Conservation (phyloP, 1,140 invertebrate genomes). For the Drosophila guanche region DNA sequence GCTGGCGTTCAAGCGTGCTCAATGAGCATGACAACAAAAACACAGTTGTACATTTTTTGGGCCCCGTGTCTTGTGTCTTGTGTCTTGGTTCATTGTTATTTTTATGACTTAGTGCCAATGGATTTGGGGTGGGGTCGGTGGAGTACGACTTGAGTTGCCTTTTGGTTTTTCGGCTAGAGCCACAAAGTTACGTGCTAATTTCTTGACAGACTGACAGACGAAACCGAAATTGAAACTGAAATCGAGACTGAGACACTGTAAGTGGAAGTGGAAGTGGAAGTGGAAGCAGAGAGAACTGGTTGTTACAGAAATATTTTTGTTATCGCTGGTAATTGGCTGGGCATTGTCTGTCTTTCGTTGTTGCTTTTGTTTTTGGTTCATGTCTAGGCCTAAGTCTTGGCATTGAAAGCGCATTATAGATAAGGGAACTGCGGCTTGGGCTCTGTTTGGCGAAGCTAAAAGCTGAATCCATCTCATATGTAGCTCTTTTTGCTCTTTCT, state of each 20-base stretch:
- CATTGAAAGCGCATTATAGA: constrained; percentile 36
- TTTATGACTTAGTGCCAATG: constrained; percentile 67
- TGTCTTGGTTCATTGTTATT: constrained; percentile 69
- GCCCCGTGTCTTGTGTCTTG: constrained; percentile 22
- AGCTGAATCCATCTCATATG: no score
- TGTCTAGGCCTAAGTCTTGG: constrained; percentile 14
- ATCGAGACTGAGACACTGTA: constrained; percentile 11
- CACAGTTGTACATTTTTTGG: constrained; percentile 30
- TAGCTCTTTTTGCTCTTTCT: constrained; percentile 1
- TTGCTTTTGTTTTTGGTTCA: constrained; percentile 28
- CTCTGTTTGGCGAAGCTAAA: not conserved
- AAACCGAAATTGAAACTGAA: constrained; percentile 42
- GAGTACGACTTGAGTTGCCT: constrained; percentile 5
- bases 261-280: not conserved
- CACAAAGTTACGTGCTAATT: constrained; percentile 49
- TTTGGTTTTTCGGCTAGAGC: constrained; percentile 14
- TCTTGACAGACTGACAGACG: constrained; percentile 29
- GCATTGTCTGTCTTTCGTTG: constrained; percentile 28
- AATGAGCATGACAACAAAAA: constrained; percentile 66
- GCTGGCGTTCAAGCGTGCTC: constrained; percentile 41
- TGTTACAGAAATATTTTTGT: constrained; percentile 45
- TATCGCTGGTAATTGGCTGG: constrained; percentile 56
- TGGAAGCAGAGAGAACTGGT: constrained; percentile 20
- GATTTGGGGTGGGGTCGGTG: constrained; percentile 19
- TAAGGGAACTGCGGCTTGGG: constrained; percentile 12